Base-by-base conservation (phyloP, 2,113 vertebrate genomes). In the Ancistrus triradiatus region DNA sequence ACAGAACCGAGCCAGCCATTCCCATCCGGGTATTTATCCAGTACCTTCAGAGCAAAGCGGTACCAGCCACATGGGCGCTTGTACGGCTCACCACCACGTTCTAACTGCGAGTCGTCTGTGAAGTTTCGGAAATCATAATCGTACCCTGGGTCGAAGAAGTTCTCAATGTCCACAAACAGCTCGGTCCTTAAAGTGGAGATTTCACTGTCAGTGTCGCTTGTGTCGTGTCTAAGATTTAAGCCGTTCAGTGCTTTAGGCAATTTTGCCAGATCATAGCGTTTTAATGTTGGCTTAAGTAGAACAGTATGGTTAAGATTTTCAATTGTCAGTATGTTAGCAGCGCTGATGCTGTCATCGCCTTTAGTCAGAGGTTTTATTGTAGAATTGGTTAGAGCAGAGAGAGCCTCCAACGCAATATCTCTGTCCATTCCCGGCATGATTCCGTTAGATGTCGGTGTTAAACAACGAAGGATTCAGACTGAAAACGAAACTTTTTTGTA, bases 31-130 rank as follows among this genome's bases (percentile, higher is more conserved):
- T 84, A 85, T 35, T 67, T 78, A 7, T 68, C 0, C 6, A 4
- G 1, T 1, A 87, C 83, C 5, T 52, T 71, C 43, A 86, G 72
- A 6, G 81, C 84, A 2, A 22, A 15, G 0, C 86, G 79, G 42
- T 58, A 71, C 82, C 84, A 87, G 3, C 84, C 83, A 1, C 78
- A 77, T 24, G 84, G 83, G 0, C 83, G 80, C 1, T 50, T 0
- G 59, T 87, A 87, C 4, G 0, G 21, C 75, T 87, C 84, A 0
- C 62, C 40, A 1, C 85, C 84, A 0, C 83, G 76, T 0, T 10
- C 4, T 21, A 61, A 71, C 2, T 1, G 1, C 0, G 42, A 21
- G 0, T 11, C 3, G 17, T 63, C 57, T 0, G 14, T 51, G 1
- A 47, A 6, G 11, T 61, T 0, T n/a, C 9, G 59, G 59, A 72